Percentiles rank a stretch among this genome's conserved stretches.
Conservation (phyloP, 1,140 invertebrate genomes). For the Hydropsyche tenuis region DNA sequence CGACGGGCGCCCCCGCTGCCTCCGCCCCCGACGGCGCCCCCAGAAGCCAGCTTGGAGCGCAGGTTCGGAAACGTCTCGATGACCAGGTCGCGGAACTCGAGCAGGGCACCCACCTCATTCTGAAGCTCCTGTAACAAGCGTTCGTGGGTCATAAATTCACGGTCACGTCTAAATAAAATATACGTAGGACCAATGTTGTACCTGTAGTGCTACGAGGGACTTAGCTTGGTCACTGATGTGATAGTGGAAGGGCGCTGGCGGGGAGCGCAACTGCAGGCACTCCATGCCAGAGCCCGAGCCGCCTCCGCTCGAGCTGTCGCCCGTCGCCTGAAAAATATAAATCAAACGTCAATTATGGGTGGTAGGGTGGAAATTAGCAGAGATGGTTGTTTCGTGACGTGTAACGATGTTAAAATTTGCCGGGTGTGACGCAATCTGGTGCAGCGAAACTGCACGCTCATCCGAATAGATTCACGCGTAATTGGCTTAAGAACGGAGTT, state of each 20-base stretch:
- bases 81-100: conserved; percentile 89
- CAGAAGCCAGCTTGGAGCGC: conserved; percentile 75
- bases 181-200: conserved; percentile 38
- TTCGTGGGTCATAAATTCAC: too few relatives aligned
- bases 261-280: conserved; percentile 71
- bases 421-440: too few relatives aligned
- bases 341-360: neutral
- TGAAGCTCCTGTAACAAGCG: conserved; percentile 76
- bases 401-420: too few relatives aligned
- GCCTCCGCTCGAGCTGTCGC: conserved; percentile 63
- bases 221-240: conserved; percentile 83
- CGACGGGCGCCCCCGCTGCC: conserved; percentile 57
- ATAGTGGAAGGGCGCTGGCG: conserved; percentile 74
- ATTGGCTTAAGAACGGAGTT: too few relatives aligned
- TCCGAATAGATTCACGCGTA: too few relatives aligned
- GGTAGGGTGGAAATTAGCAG: too few relatives aligned
- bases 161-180: too few relatives aligned
- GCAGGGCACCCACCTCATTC: conserved; percentile 87
- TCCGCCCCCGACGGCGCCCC: conserved; percentile 54
- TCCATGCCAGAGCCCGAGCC: conserved; percentile 72
- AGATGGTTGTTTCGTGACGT: too few relatives aligned
- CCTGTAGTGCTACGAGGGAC: conserved; percentile 76
- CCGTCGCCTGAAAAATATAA: conserved; percentile 52
- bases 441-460: too few relatives aligned
- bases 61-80: conserved; percentile 90